Conservation (phyloP, 2,888 invertebrate species). For the Aspidiotus rigidus region DNA sequence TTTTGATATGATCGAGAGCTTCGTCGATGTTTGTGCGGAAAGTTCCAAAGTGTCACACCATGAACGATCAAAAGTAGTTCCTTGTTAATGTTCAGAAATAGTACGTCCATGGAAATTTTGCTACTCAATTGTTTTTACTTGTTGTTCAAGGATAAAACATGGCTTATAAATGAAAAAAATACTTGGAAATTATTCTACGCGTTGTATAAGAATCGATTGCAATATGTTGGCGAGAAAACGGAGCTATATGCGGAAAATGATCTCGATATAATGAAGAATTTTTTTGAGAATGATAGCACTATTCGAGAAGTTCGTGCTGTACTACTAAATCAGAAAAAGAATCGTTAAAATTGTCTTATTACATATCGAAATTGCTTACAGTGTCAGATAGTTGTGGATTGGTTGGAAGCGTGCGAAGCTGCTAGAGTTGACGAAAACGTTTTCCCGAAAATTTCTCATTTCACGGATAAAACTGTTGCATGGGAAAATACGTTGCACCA, state of each 20-base stretch:
- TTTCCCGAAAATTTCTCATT: slow-evolving; percentile 54
- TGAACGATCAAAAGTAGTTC: slow-evolving; percentile 20
- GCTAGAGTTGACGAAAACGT: slow-evolving; percentile 46
- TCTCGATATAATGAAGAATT: slow-evolving; percentile 49
- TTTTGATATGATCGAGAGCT: slow-evolving; percentile 54
- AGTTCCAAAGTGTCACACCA: slow-evolving; percentile 11
- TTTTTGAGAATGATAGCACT: slow-evolving; percentile 51
- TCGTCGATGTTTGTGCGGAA: slow-evolving; percentile 55
- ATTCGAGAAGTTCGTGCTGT: slow-evolving; percentile 44
- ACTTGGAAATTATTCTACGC: slow-evolving; percentile 80
- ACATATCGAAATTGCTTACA: slow-evolving; percentile 39
- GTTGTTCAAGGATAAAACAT: slow-evolving; percentile 40
- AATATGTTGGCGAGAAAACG: slow-evolving; percentile 36
- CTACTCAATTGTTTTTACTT: slow-evolving; percentile 17
- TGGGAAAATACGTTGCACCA: slow-evolving; percentile 89
- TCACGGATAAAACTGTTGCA: slow-evolving; percentile 70
- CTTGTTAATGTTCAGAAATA: neutral
- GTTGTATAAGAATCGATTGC: slow-evolving; percentile 69
- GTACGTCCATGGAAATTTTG: neutral
- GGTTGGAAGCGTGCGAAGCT: slow-evolving; percentile 75
- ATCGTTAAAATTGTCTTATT: neutral
- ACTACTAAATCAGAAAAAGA: neutral
- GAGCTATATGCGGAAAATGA: slow-evolving; percentile 48
- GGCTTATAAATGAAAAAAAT: slow-evolving; percentile 69
- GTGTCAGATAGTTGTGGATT: slow-evolving; percentile 79